These are phyloP conservation scores for Sepioteuthis lessoniana DNA, from an alignment of 2,888 invertebrate species.

Conservation along the genomic window DNA sequence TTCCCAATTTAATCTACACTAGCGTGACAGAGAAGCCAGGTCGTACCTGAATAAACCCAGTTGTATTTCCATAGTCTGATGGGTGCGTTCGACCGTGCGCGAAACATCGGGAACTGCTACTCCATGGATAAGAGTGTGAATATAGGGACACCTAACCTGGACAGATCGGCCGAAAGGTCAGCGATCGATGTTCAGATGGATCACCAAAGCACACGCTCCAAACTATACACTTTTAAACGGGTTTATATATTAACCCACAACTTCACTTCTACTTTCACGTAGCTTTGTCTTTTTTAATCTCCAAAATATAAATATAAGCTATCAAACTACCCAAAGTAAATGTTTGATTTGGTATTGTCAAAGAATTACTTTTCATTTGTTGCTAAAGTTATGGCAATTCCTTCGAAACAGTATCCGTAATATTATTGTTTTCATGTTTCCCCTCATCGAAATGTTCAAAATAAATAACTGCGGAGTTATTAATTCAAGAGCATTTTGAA, in stretches of 20 bases:
- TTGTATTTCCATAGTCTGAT: slow-evolving; percentile 50
- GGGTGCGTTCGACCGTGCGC: slow-evolving; percentile 62
- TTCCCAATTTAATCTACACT: slow-evolving; percentile 60
- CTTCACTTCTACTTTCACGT: background rate
- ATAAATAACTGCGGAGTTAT: too few species aligned
- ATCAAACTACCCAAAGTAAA: too few species aligned
- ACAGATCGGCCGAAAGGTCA: slow-evolving; percentile 68
- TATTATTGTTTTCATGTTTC: too few species aligned
- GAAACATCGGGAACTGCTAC: slow-evolving; percentile 61
- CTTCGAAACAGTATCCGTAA: too few species aligned
- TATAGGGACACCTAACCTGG: slow-evolving; percentile 62
- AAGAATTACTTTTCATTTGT: too few species aligned
- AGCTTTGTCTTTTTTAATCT: too few species aligned
- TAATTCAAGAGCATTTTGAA: too few species aligned
- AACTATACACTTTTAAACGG: background rate
- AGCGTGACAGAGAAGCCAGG: slow-evolving; percentile 58
- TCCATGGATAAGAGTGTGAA: slow-evolving; percentile 58
- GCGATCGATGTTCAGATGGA: slow-evolving; percentile 71
- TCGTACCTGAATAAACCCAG: slow-evolving; percentile 59
- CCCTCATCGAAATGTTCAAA: too few species aligned
- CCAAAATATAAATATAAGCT: too few species aligned
- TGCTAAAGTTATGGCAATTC: too few species aligned
- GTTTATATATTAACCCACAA: background rate
- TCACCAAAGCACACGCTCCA: slow-evolving; percentile 69
- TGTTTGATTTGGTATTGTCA: too few species aligned